Evolutionary conservation across 2,797 vertebrate species (phyloP), one percentile per base, ranked within the genome.

Genomic region (Pangasius djambal): DNA sequence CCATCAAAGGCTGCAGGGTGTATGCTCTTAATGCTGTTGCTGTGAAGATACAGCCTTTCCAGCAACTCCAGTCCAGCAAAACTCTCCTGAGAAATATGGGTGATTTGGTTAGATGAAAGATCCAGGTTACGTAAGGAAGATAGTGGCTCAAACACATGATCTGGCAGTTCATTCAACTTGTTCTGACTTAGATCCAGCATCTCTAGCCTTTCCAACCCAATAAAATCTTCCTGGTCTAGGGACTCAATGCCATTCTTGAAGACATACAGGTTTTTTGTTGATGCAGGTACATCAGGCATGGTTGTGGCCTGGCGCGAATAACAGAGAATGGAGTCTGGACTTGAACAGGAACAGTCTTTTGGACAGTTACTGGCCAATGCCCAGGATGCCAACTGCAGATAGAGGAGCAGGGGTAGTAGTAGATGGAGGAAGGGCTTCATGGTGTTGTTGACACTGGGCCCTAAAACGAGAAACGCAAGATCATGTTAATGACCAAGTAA

Each of bases 161-260:
- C 94, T 1, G 98, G 98, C 91, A 99, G 95, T 90, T 95, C 95
- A 6, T 92, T 87, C 88, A 99, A 94, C 87, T 96, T 95, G 93
- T 99, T 99, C 94, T 99, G 98, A 0, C 98, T 99, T 89, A 99
- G 92, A 92, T 99, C 98, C 72, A 99, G 90, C 92, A 98, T 93
- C 90, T 97, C 96, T 87, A 99, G 93, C 86, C 95, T 94, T 0
- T 89, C 95, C 34, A 99, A 94, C 22, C 95, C 95, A 0, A 90
- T 90, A 84, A 99, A 99, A 92, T 98, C 97, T 79, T 96, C 96
- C n/a, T 94, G 93, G 0, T 93, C 93, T n/a, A 99, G 94, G 0
- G 90, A 93, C 0, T 94, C 92, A 86, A 99, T 98, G 90, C 96
- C 96, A 0, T 99, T 99, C 89, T 97, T 95, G 84, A 99, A 99